Evolutionary conservation across 2,113 vertebrate species (phyloP), one percentile per base, ranked within the genome.

Genomic region (Myotis lucifugus): DNA sequence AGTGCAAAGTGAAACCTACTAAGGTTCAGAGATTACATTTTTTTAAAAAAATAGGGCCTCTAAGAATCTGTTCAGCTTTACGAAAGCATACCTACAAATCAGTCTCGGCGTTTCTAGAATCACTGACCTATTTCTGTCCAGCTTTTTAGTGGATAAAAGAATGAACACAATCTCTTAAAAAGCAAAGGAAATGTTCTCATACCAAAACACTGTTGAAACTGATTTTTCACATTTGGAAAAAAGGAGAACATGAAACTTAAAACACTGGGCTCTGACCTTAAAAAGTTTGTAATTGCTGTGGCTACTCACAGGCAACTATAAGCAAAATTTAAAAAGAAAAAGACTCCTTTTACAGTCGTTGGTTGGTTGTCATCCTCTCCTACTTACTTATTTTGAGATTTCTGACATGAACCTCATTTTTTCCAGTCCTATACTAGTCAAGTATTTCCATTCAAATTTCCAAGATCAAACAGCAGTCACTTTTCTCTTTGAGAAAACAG

Each of bases 121-220:
- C 86, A 96, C 32, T 86, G 94, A 91, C 50, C 82, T 34, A 84
- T 54, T 90, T 94, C 77, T 90, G 61, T 79, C 91, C 89, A 54
- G 12, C 18, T 86, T 91, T n/a, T 84, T 88, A 85, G 74, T 46
- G n/a, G 59, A 92, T n/a, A n/a, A 64, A 88, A 90, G 72, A 92
- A 69, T 67, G 6, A 69, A 76, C 6, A 18, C 61, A 48, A 70
- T 14, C 48, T 84, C 32, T 50, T 76, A 50, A 89, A 94, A 95
- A 91, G 69, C 83, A 92, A 48, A 32, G 52, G 64, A 73, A 88
- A 69, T 61, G 52, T 85, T 81, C 72, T 88, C 70, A 78, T 48
- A 54, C 50, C 66, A 84, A 94, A 69, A 90, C 2, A 19, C 54
- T 91, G 11, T 19, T 61, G 70, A 93, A 93, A 88, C 5, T 67